Evolutionary conservation across 2,797 vertebrate species (phyloP).

Genomic region (Sternotherus odoratus): DNA sequence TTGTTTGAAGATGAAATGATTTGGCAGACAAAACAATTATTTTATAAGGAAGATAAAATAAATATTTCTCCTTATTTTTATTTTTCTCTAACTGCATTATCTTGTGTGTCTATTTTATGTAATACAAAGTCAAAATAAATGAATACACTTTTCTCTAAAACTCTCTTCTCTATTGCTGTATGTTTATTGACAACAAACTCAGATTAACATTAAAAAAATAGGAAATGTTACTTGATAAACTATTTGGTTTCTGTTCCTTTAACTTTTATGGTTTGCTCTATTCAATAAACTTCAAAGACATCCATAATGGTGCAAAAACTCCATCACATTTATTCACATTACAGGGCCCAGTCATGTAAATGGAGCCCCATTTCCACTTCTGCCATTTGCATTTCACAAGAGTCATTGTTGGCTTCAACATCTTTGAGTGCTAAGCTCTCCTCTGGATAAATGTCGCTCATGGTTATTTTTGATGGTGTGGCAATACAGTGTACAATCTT

Average conservation of each 20-base stretch:
- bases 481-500: fast-evolving
- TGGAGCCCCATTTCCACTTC: neutral
- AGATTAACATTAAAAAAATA: neutral
- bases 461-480: neutral
- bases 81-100: neutral
- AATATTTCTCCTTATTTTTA: neutral
- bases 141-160: neutral
- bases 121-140: neutral
- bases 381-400: neutral
- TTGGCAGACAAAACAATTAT: constrained; percentile 8
- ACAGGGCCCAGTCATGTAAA: neutral
- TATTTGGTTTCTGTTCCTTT: neutral
- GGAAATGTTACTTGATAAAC: neutral
- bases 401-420: neutral
- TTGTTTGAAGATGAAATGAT: neutral
- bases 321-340: neutral
- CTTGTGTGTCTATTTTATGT: neutral
- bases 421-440: neutral
- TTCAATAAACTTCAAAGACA: neutral
- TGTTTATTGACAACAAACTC: neutral
- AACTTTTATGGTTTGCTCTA: neutral
- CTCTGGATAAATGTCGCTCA: neutral
- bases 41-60: neutral
- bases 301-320: neutral
- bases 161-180: neutral